Evolutionary conservation across 2,888 invertebrate genomes (phyloP), one percentile per base, ranked within the genome.

Genomic region (Cenopis cana): DNA sequence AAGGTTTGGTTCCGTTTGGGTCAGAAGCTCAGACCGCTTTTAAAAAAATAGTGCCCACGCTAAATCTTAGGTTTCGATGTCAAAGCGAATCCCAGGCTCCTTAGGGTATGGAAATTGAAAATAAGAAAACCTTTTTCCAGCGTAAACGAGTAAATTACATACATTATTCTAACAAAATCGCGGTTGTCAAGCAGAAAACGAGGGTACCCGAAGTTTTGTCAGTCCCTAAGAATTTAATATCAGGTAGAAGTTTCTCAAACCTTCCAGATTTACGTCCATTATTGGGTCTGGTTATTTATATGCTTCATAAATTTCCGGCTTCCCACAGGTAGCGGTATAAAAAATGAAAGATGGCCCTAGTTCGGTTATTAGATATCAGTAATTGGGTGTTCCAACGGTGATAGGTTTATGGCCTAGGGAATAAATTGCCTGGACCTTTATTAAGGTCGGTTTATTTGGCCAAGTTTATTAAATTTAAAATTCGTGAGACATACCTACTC

Each of bases 271-370:
- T 86, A 83, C 77, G 79, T 79, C 83, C 82, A 87, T 88, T 88
- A 87, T 87, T 85, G 85, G 79, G 81, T 74, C 69, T 75, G 73
- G 80, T 83, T 86, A 89, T 88, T 87, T 88, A 88, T 80, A 79
- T 74, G 69, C 73, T 76, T 75, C 77, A 83, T 88, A 88, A 84
- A 85, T 85, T 82, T 78, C 74, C 56, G 76, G 78, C 78, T 79
- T 78, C 73, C 76, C 76, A 75, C 69, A 75, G 72, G 73, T 77
- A 80, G 78, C 77, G 78, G 68, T 68, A 74, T 76, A 78, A 80
- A 81, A 81, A 83, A 78, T 78, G 78, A 78, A 59, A 71, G 66
- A 64, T 64, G 67, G 68, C 14, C 38, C 14, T 17, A 60, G 55
- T 17, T 38, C 24, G 62, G 62, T 55, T 62, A 61, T 68, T 68